A percentile compares a stretch with the other conserved stretches of the same genome.
Evolutionary conservation across 2,113 vertebrate species (phyloP).

Genomic region (Aegithalos caudatus): DNA sequence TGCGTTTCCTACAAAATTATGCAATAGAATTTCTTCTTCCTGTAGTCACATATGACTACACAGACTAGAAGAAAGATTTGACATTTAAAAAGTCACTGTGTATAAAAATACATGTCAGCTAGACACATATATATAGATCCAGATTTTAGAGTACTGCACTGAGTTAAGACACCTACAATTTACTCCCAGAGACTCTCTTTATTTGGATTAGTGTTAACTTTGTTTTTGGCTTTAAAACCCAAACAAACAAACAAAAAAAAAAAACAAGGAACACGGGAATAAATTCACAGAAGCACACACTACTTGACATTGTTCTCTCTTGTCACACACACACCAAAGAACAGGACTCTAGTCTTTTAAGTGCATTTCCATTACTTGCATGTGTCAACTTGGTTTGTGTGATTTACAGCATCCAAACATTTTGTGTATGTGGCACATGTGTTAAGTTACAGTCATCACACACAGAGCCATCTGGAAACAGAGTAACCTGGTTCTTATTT

Average conservation of each 20-base stretch:
- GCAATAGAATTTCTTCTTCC: background rate
- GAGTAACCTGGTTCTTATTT: background rate
- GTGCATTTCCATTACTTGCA: background rate
- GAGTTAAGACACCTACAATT: background rate
- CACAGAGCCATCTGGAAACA: background rate
- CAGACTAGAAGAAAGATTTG: background rate
- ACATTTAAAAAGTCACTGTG: background rate
- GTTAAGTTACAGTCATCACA: background rate
- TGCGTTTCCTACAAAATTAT: background rate
- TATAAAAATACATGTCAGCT: background rate
- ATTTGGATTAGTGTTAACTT: background rate
- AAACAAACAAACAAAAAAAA: background rate
- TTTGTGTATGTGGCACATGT: background rate
- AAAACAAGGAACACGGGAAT: background rate
- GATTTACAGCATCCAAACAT: background rate
- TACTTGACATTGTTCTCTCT: background rate
- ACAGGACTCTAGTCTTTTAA: background rate
- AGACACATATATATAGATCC: background rate
- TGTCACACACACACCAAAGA: background rate
- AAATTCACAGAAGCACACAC: background rate
- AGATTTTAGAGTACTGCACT: background rate
- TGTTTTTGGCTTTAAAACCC: background rate
- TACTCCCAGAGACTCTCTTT: background rate
- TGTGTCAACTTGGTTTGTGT: background rate
- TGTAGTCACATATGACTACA: background rate